Conservation (phyloP, 2,888 invertebrate species). For the Synanthedon vespiformis region DNA sequence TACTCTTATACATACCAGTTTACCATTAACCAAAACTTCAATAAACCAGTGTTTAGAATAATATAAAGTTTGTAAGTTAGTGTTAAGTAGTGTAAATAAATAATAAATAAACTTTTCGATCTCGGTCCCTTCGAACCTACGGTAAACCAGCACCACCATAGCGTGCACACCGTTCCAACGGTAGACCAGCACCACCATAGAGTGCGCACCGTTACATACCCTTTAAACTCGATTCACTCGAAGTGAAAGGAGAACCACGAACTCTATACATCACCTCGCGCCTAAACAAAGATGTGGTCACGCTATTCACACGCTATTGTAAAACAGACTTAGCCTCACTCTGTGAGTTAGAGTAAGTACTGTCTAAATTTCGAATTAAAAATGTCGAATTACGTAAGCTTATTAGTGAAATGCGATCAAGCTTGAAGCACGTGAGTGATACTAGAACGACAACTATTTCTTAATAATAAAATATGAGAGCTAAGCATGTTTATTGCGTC, state of each 20-base stretch:
- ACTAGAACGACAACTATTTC: constrained; percentile 13
- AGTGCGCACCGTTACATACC: too few relatives aligned
- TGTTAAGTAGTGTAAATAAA: too few relatives aligned
- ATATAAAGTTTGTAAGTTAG: too few relatives aligned
- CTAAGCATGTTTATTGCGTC: constrained; percentile 9
- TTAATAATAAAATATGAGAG: constrained; percentile 10
- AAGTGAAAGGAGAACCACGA: constrained; percentile 56
- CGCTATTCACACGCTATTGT: constrained; percentile 46
- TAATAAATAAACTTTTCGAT: too few relatives aligned
- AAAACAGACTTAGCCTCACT: constrained; percentile 13
- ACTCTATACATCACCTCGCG: constrained; percentile 11
- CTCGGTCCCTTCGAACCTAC: too few relatives aligned
- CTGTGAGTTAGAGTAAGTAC: neutral
- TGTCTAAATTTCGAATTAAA: constrained; percentile 19
- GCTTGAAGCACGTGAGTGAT: constrained; percentile 12
- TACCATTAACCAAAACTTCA: too few relatives aligned
- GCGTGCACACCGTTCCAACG: too few relatives aligned
- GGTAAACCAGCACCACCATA: too few relatives aligned
- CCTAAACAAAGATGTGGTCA: constrained; percentile 39
- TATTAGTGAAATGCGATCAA: constrained; percentile 28
- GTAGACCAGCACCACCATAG: too few relatives aligned
- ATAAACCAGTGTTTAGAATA: too few relatives aligned
- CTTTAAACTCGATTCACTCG: constrained; percentile 36
- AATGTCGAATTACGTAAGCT: constrained; percentile 32
- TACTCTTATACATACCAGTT: too few relatives aligned